phyloP scores from a whole-genome alignment of 1,140 invertebrate species.

The Scylla paramamosain region DNA sequence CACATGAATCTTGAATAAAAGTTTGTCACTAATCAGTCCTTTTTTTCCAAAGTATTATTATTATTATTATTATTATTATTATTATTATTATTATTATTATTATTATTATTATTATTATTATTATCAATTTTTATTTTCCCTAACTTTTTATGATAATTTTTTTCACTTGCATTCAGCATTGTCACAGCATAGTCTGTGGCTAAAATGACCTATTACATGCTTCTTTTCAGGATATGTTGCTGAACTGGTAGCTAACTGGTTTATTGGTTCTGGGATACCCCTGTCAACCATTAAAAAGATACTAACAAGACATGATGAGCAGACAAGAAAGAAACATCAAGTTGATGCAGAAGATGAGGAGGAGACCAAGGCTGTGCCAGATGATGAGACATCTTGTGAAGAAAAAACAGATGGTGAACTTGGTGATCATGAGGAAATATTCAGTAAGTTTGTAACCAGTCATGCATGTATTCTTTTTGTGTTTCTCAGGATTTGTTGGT shows the following conservation, averaged over 20 bases:
- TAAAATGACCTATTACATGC: not conserved
- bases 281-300: conserved; percentile 16
- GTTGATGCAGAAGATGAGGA: not conserved
- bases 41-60: too few species aligned
- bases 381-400: not conserved
- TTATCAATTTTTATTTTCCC: too few species aligned
- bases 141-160: too few species aligned
- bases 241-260: conserved; percentile 72
- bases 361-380: not conserved
- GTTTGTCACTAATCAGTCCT: too few species aligned
- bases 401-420: not conserved
- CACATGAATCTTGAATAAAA: too few species aligned
- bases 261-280: conserved; percentile 63
- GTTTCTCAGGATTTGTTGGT: too few species aligned
- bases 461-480: too few species aligned
- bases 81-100: too few species aligned
- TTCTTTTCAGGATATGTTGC: conserved; percentile 65
- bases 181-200: too few species aligned
- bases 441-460: not conserved
- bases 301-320: conserved; percentile 38
- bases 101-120: too few species aligned
- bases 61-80: too few species aligned
- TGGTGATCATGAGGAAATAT: not conserved
- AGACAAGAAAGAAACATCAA: conserved; percentile 25
- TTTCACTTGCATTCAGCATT: too few species aligned